phyloP scores from a whole-genome alignment of 2,888 invertebrate species.

The Dynastes grantii region DNA sequence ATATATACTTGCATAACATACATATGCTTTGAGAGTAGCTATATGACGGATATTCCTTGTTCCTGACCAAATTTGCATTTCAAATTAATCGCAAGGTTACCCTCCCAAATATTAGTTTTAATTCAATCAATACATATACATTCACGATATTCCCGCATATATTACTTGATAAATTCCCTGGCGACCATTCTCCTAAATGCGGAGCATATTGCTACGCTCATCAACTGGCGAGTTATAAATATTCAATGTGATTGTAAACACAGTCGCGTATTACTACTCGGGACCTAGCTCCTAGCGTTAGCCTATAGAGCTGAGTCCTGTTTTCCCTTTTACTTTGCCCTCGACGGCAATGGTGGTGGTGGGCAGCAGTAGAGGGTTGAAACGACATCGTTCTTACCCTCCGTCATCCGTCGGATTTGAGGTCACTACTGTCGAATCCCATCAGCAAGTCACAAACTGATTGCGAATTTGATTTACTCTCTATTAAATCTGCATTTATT shows the following conservation, averaged over 20 bases:
- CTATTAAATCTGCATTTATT: constrained; percentile 62
- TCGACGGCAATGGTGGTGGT: constrained; percentile 53
- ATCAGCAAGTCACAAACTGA: constrained; percentile 69
- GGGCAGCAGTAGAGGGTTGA: constrained; percentile 55
- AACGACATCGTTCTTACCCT: constrained; percentile 50
- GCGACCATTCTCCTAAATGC: constrained; percentile 68
- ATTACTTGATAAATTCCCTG: constrained; percentile 63
- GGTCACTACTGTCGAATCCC: constrained; percentile 70
- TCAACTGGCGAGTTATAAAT: constrained; percentile 72
- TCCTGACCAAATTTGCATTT: constrained; percentile 66
- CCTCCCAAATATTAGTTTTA: constrained; percentile 71
- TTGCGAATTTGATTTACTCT: constrained; percentile 67
- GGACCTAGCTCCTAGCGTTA: constrained; percentile 15
- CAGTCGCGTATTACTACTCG: constrained; percentile 55
- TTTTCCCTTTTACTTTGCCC: constrained; percentile 49
- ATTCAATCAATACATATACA: constrained; percentile 68
- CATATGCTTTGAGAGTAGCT: too few species aligned
- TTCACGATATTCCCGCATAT: constrained; percentile 40
- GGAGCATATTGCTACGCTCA: constrained; percentile 72
- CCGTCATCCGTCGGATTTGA: constrained; percentile 65
- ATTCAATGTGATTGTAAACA: constrained; percentile 72
- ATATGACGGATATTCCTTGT: not conserved
- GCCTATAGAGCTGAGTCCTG: constrained; percentile 22
- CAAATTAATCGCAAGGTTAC: constrained; percentile 71
- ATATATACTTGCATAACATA: too few species aligned